Evolutionary conservation across 92 coral and sea anemone species (phyloP), one percentile per base, ranked within the genome.

Genomic region (Zoanthus sansibaricus): DNA sequence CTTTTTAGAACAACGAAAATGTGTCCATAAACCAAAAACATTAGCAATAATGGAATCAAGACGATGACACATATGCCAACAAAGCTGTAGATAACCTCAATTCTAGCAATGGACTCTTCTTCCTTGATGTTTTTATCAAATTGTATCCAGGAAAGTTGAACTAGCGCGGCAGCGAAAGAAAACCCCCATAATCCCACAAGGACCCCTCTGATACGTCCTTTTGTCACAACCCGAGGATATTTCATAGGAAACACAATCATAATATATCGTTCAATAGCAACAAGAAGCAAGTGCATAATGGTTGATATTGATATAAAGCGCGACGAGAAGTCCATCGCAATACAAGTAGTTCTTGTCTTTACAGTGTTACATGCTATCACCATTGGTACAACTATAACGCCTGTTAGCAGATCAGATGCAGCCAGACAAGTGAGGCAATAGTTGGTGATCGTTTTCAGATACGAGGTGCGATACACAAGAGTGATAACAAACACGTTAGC

Each of bases 221-320:
- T 83, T 48, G 79, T 86, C 8, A 93, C 88, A 7, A 91, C 51
- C 33, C 82, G 85, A 54, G 87, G 79, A 76, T 93, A 93, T 42
- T 87, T 71, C 94, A 93, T 83, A 4, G 96, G 96, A 74, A 82
- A 89, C 44, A 93, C 92, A 21, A 93, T 93, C 96, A 93, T 93
- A 13, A 91, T 66, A 66, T 87, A 93, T 18, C 94, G 92, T 76
- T 93, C 96, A 21, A 89, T 74, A 12, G 96, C 86, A 7, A 93
- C 96, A 51, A 89, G 70, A 10, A 93, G 77, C 14, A 93, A 76
- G 62, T 93, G 96, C 20, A 91, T 72, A 20, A 93, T 86, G 14
- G 96, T 93, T 8, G 94, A 91, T 58, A 89, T 66, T 21, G 96
- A 93, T 55, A 93, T 89, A 30, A 93, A 93, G 15, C 96, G 88